These are phyloP conservation scores for Trochalopteron elliotii DNA, from an alignment of 2,113 vertebrate species.

Conservation along the genomic window DNA sequence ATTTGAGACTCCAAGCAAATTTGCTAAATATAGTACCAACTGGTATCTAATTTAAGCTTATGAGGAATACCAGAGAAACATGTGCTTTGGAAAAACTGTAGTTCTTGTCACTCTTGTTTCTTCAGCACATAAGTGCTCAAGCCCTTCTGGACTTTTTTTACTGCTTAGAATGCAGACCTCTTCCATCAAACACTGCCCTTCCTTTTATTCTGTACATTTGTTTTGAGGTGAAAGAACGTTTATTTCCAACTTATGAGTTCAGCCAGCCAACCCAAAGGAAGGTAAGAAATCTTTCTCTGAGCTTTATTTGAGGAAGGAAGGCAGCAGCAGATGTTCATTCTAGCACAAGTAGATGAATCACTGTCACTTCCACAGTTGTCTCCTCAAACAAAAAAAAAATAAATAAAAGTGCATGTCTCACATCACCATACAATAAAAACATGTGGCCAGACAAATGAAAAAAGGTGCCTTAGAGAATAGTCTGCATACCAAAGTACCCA, in stretches of 20 bases:
- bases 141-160: not conserved
- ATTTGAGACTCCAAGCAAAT: conserved; percentile 45
- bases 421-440: not conserved
- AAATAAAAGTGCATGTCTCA: not conserved
- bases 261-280: not conserved
- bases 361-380: conserved; percentile 42
- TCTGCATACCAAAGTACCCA: not conserved
- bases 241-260: not conserved
- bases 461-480: not conserved
- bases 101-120: not conserved
- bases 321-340: not conserved
- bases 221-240: not conserved
- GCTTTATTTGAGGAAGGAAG: not conserved
- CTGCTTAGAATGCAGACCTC: rapidly evolving
- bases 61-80: conserved; percentile 54
- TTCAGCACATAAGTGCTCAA: not conserved
- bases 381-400: not conserved
- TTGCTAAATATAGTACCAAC: conserved; percentile 57
- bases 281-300: not conserved
- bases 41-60: conserved; percentile 48
- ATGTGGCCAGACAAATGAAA: not conserved
- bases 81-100: conserved; percentile 43
- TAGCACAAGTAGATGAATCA: not conserved
- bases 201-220: not conserved
- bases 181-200: not conserved